Percentiles rank a stretch among this genome's conserved stretches.
phyloP scores from a whole-genome alignment of 2,797 vertebrate genomes.

The Gallinago nigripennis region DNA sequence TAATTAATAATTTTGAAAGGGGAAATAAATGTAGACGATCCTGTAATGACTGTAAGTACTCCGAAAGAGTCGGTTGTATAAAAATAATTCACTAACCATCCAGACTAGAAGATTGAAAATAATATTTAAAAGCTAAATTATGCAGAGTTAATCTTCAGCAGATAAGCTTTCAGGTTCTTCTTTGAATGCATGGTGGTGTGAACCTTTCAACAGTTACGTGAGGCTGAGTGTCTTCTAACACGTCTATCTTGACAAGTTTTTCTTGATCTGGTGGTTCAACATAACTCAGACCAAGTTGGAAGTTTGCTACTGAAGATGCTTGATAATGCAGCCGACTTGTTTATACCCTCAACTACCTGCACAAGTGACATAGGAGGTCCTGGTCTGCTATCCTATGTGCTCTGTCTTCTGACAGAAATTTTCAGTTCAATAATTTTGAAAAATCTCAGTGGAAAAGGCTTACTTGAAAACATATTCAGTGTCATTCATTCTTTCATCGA shows the following conservation, averaged over 20 bases:
- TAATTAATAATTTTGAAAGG: slow-evolving; percentile 64
- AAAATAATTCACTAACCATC: slow-evolving; percentile 3
- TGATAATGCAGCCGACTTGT: neutral
- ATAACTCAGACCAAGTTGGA: neutral
- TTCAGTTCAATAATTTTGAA: neutral
- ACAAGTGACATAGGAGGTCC: neutral
- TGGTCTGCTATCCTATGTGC: neutral
- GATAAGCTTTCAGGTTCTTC: slow-evolving; percentile 5
- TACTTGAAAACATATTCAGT: neutral
- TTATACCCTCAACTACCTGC: neutral
- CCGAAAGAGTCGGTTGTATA: slow-evolving; percentile 41
- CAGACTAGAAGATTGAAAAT: slow-evolving; percentile 17
- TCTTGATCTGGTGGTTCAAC: neutral
- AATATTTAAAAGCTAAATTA: slow-evolving; percentile 6
- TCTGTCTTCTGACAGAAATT: neutral
- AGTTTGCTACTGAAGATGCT: neutral
- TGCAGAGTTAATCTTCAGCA: neutral
- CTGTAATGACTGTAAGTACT: slow-evolving; percentile 62
- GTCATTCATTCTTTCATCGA: neutral
- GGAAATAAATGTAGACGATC: slow-evolving; percentile 59
- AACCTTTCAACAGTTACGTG: neutral
- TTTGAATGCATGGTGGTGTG: neutral
- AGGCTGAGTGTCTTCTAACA: neutral
- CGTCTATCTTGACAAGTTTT: neutral
- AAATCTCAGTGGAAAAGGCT: neutral